Percentiles rank a stretch among this genome's conserved stretches.
Conservation (phyloP, 2,888 invertebrate genomes). For the Chironomus tentans region DNA sequence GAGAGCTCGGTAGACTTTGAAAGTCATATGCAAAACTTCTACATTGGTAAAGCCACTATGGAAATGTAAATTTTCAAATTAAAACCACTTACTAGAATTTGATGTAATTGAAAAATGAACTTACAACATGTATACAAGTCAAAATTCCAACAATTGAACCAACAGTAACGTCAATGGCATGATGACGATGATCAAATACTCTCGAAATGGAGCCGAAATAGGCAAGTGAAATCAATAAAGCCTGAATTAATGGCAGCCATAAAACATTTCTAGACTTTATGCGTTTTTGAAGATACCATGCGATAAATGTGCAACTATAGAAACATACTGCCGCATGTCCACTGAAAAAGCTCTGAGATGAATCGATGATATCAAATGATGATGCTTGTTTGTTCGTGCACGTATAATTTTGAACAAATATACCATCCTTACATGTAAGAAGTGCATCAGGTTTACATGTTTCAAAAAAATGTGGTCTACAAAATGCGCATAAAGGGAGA, state of each 20-base stretch:
- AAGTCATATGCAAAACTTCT: not conserved
- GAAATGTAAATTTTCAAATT: not conserved
- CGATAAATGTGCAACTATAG: constrained; percentile 3
- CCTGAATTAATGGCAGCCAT: not conserved
- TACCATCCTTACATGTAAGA: not conserved
- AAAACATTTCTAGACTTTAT: not conserved
- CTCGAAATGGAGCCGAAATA: constrained; percentile 11
- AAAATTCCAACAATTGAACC: constrained; percentile 3
- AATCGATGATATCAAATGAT: not conserved
- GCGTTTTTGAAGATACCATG: constrained; percentile 3
- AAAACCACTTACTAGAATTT: not conserved
- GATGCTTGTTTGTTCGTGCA: not conserved
- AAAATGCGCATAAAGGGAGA: not conserved
- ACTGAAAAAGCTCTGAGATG: constrained; percentile 15
- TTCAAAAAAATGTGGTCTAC: constrained; percentile 17
- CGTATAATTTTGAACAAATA: not conserved
- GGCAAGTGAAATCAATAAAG: not conserved
- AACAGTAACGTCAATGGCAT: not conserved
- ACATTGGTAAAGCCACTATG: not conserved
- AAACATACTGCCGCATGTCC: constrained; percentile 12
- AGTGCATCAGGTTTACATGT: constrained; percentile 9
- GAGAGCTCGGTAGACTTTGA: not conserved
- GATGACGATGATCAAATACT: constrained; percentile 22
- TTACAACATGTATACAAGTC: constrained; percentile 3
- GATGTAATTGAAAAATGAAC: not conserved